These are phyloP conservation scores for Clitarchus hookeri DNA, from an alignment of 2,888 invertebrate species.

Conservation along the genomic window DNA sequence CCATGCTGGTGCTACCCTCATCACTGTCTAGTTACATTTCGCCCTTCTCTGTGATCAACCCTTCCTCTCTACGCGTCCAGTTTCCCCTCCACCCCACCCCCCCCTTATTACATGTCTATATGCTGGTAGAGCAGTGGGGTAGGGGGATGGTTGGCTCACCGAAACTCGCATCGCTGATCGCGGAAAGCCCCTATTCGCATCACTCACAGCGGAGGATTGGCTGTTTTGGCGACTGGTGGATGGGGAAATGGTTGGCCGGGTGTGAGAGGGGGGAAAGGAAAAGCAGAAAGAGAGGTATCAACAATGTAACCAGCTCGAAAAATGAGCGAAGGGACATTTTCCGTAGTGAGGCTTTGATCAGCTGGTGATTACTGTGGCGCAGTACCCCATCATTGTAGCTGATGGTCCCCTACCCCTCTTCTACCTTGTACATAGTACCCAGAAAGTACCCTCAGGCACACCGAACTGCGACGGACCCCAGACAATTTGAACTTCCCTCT, in stretches of 20 bases:
- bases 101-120: too few species aligned
- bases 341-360: neutral
- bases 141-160: neutral
- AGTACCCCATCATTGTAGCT: neutral
- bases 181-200: neutral
- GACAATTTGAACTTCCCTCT: neutral
- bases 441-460: neutral
- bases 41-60: neutral
- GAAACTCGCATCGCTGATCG: conserved; percentile 8
- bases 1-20: conserved; percentile 2
- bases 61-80: neutral
- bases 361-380: neutral
- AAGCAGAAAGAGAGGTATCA: neutral
- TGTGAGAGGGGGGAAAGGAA: neutral
- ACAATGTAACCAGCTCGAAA: conserved; percentile 14
- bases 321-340: neutral
- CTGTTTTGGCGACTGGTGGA: neutral
- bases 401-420: neutral
- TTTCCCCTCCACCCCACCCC: neutral
- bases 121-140: too few species aligned
- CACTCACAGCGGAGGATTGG: neutral
- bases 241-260: neutral
- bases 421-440: neutral
- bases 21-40: conserved; percentile 14
- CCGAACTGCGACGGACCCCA: neutral